phyloP scores from a whole-genome alignment of 1,140 invertebrate genomes.

The Globodera ellingtonae region DNA sequence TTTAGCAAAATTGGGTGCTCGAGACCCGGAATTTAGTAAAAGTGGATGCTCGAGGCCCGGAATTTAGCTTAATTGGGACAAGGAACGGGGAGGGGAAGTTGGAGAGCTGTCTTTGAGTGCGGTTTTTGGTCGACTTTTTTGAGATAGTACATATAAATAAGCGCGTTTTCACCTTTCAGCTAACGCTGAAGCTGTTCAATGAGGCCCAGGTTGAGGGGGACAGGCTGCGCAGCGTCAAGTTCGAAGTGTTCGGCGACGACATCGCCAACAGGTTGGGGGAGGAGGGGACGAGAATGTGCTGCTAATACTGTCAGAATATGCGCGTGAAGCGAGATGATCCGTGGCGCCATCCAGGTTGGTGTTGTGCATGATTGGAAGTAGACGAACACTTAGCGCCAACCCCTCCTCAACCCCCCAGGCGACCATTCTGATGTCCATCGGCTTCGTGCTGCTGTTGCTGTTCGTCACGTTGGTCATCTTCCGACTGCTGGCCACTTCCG shows the following conservation, averaged over 20 bases:
- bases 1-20: too few species aligned
- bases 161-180: background rate
- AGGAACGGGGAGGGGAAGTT: too few species aligned
- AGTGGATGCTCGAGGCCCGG: too few species aligned
- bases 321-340: conserved; percentile 6
- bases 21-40: too few species aligned
- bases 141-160: too few species aligned
- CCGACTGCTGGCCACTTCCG: conserved; percentile 28
- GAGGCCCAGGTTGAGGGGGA: conserved; percentile 13
- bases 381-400: background rate
- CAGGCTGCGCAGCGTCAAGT: conserved; percentile 7
- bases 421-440: conserved; percentile 61
- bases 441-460: conserved; percentile 55
- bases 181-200: conserved; percentile 23
- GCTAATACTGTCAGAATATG: background rate
- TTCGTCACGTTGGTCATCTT: conserved; percentile 57
- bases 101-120: too few species aligned
- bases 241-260: conserved; percentile 25
- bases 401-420: conserved; percentile 36
- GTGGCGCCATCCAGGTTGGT: background rate
- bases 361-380: background rate
- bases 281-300: background rate
- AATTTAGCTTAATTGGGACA: too few species aligned
- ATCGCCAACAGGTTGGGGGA: conserved; percentile 19
- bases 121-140: too few species aligned